Evolutionary conservation across 2,113 vertebrate species (phyloP).

Genomic region (Carassius auratus): DNA sequence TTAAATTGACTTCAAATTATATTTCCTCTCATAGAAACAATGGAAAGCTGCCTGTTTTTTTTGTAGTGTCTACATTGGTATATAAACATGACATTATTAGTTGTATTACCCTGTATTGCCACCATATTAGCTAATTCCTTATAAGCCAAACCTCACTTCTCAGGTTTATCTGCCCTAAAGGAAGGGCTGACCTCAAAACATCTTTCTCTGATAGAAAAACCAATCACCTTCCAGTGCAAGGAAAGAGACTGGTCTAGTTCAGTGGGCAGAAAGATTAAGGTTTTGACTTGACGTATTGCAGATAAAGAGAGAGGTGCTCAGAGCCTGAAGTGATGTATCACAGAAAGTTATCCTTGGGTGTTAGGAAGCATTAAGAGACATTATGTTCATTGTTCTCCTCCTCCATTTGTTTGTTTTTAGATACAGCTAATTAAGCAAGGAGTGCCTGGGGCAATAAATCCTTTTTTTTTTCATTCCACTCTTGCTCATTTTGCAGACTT

Average conservation of each 20-base stretch:
- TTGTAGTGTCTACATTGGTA: not conserved
- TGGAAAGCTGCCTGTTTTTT: not conserved
- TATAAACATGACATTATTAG: not conserved
- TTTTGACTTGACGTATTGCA: constrained; percentile 37
- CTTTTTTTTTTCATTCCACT: constrained; percentile 6
- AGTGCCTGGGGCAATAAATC: constrained; percentile 42
- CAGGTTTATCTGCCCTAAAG: constrained; percentile 31
- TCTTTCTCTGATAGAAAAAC: constrained; percentile 28
- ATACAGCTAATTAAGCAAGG: constrained; percentile 55
- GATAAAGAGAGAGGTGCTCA: constrained; percentile 33
- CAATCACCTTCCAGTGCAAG: constrained; percentile 35
- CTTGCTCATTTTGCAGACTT: not conserved
- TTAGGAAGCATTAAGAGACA: constrained; percentile 55
- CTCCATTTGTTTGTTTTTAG: constrained; percentile 59
- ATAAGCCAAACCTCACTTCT: constrained; percentile 26
- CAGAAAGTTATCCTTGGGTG: constrained; percentile 52
- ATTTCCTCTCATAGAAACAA: not conserved
- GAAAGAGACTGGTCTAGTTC: constrained; percentile 42
- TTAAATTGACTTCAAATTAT: not conserved
- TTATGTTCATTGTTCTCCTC: constrained; percentile 55
- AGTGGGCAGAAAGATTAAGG: constrained; percentile 39
- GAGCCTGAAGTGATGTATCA: constrained; percentile 53
- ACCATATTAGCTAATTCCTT: constrained; percentile 3
- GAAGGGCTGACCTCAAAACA: constrained; percentile 38
- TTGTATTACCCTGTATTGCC: not conserved